phyloP scores from a whole-genome alignment of 2,797 vertebrate species.

The Phrynocephalus vlangalii region DNA sequence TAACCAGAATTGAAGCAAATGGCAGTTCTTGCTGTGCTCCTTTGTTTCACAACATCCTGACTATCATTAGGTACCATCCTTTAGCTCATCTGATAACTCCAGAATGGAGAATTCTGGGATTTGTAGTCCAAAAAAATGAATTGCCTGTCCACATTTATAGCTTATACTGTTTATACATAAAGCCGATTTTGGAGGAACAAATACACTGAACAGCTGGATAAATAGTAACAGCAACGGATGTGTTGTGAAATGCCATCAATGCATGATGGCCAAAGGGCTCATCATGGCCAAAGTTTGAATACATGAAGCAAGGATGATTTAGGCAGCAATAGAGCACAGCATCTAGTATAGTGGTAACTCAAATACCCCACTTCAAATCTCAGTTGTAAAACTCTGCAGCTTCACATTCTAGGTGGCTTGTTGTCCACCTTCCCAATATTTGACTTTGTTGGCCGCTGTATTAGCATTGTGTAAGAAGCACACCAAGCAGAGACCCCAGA shows the following conservation, averaged over 20 bases:
- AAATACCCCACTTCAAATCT: background rate
- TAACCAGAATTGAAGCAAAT: background rate
- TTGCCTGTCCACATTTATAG: background rate
- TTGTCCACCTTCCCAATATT: background rate
- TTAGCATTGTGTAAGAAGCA: background rate
- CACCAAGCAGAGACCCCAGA: background rate
- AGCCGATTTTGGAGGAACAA: slow-evolving; percentile 51
- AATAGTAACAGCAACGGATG: slow-evolving; percentile 11
- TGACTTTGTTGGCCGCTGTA: too few relatives aligned
- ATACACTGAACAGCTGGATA: background rate
- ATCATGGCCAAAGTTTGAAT: background rate
- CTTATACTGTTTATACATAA: slow-evolving; percentile 8
- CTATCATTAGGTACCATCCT: background rate
- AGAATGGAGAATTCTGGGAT: too few relatives aligned
- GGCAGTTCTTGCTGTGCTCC: background rate
- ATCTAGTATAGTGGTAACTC: background rate
- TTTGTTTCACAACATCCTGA: background rate
- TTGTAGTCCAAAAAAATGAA: too few relatives aligned
- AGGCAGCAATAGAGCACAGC: background rate
- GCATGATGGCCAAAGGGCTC: background rate
- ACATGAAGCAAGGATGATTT: background rate
- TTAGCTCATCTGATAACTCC: background rate
- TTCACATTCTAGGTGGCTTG: background rate
- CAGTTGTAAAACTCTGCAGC: background rate
- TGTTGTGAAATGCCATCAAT: background rate